Base-by-base conservation (phyloP, 2,888 invertebrate genomes). In the Acleris sparsana region DNA sequence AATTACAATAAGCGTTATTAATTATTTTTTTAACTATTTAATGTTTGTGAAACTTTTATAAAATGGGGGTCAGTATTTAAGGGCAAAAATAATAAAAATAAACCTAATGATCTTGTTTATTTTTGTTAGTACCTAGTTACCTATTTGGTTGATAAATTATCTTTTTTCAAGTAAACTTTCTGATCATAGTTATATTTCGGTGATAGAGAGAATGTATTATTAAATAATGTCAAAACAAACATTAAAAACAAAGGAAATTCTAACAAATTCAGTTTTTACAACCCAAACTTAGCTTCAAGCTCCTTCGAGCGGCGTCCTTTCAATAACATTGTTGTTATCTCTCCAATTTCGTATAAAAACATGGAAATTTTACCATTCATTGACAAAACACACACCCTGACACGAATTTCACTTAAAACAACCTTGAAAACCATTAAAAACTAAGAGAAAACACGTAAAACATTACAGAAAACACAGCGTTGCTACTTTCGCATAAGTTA, bases 231-330 rank as follows among this genome's bases (percentile, higher is more conserved):
- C 13, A 33, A 53, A 43, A 49, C 18, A 33, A 18, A 39, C 3
- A 1, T 7, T n/a, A 29, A 3, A 56, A 61, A 62, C 17, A 46
- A 11, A 39, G 5, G 13, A 39, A 39, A 18, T 39, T 62, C 18
- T 29, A 62, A 58, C 66, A 75, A 76, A 70, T 76, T 80, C 78
- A 73, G 77, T 77, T 76, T 73, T 67, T 75, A 76, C 77, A 71
- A 75, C 75, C 79, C 81, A 85, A 88, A 89, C 83, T 80, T 88
- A 89, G 88, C 86, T 80, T 77, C 81, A 74, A 72, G 73, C 79
- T 73, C 71, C 72, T 71, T 69, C 71, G 70, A 74, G 77, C 76
- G 76, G 85, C 88, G 84, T 88, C 85, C 77, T 74, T 80, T 73
- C 71, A 75, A 79, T 70, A 80, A 74, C 69, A 74, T 65, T 73